These are phyloP conservation scores for Lates calcarifer DNA, from an alignment of 2,113 vertebrate genomes.

Conservation along the genomic window DNA sequence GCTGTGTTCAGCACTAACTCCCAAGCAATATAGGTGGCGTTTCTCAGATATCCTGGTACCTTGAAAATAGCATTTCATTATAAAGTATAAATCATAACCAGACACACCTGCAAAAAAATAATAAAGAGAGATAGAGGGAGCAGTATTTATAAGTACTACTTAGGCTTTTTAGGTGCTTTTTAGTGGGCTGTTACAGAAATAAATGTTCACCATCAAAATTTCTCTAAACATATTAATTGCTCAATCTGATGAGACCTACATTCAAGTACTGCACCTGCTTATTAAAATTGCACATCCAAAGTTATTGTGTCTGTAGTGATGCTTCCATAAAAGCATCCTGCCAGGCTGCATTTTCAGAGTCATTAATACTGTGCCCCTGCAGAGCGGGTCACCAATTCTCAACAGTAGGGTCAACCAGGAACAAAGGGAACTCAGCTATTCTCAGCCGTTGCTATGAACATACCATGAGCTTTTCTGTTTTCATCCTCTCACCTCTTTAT, in stretches of 20 bases:
- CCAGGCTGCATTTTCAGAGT: conserved; percentile 76
- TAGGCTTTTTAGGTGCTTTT: conserved; percentile 42
- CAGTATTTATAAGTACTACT: conserved; percentile 25
- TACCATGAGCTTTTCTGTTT: background rate
- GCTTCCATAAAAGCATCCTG: conserved; percentile 64
- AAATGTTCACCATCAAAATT: conserved; percentile 68
- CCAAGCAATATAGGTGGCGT: conserved; percentile 56
- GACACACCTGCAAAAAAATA: conserved; percentile 35
- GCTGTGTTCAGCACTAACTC: conserved; percentile 54
- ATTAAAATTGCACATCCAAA: conserved; percentile 68
- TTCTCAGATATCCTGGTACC: conserved; percentile 40
- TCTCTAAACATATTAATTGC: conserved; percentile 75
- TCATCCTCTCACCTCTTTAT: background rate
- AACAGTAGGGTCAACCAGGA: conserved; percentile 64
- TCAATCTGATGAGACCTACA: conserved; percentile 68
- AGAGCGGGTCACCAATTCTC: conserved; percentile 62
- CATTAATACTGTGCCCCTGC: conserved; percentile 70
- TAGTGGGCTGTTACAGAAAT: conserved; percentile 50
- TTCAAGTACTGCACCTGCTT: conserved; percentile 68
- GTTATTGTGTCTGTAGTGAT: conserved; percentile 46
- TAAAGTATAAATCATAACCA: conserved; percentile 44
- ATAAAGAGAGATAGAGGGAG: background rate
- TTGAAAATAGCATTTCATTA: conserved; percentile 64
- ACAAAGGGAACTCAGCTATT: conserved; percentile 49
- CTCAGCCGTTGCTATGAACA: conserved; percentile 7